phyloP scores from a whole-genome alignment of 2,888 invertebrate species.

The Melolontha melolontha region DNA sequence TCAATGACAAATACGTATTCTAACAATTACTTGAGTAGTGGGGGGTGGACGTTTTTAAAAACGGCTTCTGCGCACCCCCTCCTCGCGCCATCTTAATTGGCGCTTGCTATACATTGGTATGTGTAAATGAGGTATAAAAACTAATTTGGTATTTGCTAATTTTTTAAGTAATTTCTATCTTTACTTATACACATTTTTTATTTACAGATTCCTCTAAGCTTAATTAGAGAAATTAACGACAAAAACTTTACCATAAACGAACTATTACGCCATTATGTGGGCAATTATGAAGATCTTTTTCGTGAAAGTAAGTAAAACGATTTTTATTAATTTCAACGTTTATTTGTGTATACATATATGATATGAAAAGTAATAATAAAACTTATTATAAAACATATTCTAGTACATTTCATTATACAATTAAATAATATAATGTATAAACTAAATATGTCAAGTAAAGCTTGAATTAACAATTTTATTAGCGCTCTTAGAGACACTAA shows the following conservation, averaged over 20 bases:
- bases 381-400: constrained; percentile 22
- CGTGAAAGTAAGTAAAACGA: constrained; percentile 49
- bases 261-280: constrained; percentile 58
- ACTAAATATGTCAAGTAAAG: constrained; percentile 16
- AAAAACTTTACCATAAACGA: constrained; percentile 54
- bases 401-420: constrained; percentile 15
- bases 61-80: too few species aligned
- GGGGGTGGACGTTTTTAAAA: too few species aligned
- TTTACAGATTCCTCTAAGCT: constrained; percentile 61
- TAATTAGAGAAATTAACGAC: constrained; percentile 57
- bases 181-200: constrained; percentile 8
- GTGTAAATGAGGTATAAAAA: too few species aligned
- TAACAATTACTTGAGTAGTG: too few species aligned
- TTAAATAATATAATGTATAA: neutral
- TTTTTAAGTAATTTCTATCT: too few species aligned
- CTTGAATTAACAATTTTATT: constrained; percentile 22
- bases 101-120: too few species aligned
- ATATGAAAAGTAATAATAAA: constrained; percentile 24
- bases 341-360: constrained; percentile 7
- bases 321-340: constrained; percentile 8
- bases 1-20: too few species aligned
- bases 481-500: constrained; percentile 3
- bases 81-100: too few species aligned
- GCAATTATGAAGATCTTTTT: constrained; percentile 54
- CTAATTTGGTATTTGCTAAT: too few species aligned